Base-by-base conservation (phyloP, 2,888 invertebrate species). In the Cremastinae sp. region DNA sequence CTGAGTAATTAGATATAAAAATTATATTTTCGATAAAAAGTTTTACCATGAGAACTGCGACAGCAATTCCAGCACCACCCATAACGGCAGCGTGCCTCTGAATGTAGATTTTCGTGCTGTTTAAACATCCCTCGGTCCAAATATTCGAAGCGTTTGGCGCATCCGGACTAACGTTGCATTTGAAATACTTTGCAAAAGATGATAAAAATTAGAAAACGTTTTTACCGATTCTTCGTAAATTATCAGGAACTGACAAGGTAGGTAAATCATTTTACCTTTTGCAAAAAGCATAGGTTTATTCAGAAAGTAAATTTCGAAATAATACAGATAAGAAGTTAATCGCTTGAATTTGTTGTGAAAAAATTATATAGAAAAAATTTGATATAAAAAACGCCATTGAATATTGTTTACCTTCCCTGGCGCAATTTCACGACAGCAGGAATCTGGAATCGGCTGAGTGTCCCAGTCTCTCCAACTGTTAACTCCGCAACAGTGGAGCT, bases 401-500 rank as follows among this genome's bases (percentile, higher is more conserved):
- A n/a, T n/a, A n/a, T n/a, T n/a, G 43, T 68, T 84, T 83, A 92
- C 92, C 91, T 92, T 91, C 75, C 92, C 92, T 8, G 91, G 91
- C 81, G 90, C 91, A 83, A 92, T 80, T 91, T 85, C 88, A 83
- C 92, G 93, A 85, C 96, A 96, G 87, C 96, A 96, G 61, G 95
- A 95, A 80, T 93, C 92, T 0, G 96, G 96, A 59, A 95, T 92
- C n/a, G 58, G 65, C 10, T 84, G 79, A 10, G 84, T 84, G 59
- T 92, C 92, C 96, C 97, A 97, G 88, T 96, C 95, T 79, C 92
- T 92, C 89, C 94, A 95, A 78, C 93, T 93, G 71, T 92, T 92
- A 14, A 96, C 95, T 10, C 97, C 96, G 85, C 97, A 97, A 89
- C 97, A 97, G 85, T 95, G 93, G 58, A 97, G 91, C 90, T 95